A percentile compares a stretch with the other conserved stretches of the same genome.
These are phyloP conservation scores for Caenorhabditis macrosperma DNA, from an alignment of 2,888 invertebrate species.

Conservation along the genomic window DNA sequence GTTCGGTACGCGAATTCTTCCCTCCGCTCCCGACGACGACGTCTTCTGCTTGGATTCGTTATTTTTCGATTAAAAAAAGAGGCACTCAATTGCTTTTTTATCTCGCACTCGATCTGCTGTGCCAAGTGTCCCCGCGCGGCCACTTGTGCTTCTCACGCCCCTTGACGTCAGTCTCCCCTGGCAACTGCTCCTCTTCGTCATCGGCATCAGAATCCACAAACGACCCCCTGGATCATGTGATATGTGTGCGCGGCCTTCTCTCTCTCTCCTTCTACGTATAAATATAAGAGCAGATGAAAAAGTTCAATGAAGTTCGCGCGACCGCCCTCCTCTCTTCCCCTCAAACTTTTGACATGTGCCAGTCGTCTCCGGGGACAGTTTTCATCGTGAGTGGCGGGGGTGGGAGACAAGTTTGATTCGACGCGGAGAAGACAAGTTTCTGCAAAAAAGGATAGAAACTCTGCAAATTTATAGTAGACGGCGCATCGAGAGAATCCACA, in stretches of 20 bases:
- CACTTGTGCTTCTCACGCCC: not conserved
- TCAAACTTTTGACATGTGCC: constrained; percentile 19
- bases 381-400: not conserved
- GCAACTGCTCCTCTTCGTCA: constrained; percentile 13
- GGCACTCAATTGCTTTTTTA: constrained; percentile 31
- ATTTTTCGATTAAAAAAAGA: constrained; percentile 32
- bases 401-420: not conserved
- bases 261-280: constrained; percentile 2
- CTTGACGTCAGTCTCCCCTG: constrained; percentile 30
- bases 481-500: not conserved
- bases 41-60: not conserved
- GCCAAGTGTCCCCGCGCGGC: not conserved
- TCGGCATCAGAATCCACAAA: constrained; percentile 10
- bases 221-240: constrained; percentile 22
- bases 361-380: constrained; percentile 28
- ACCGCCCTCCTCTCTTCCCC: not conserved
- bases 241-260: constrained; percentile 1
- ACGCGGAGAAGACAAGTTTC: not conserved
- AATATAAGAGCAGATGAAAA: constrained; percentile 37
- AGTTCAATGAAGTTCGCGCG: constrained; percentile 11
- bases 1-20: constrained; percentile 9
- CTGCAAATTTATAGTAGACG: constrained; percentile 9
- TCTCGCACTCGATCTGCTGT: constrained; percentile 8
- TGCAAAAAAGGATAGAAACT: constrained; percentile 4
- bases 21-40: not conserved